These are phyloP conservation scores for Lepidocyrtoides sp. DNA, from an alignment of 2,888 invertebrate genomes.

Conservation along the genomic window DNA sequence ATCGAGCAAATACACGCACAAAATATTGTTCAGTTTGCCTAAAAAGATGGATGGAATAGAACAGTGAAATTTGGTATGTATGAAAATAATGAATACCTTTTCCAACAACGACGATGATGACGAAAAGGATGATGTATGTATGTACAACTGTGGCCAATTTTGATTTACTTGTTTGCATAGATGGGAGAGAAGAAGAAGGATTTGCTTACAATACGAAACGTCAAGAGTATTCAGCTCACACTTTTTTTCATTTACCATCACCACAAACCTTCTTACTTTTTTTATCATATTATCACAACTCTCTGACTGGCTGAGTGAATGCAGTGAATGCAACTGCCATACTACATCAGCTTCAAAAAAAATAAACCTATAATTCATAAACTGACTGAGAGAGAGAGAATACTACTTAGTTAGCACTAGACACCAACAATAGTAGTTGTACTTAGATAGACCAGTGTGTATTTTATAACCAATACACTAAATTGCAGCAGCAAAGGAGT, in stretches of 20 bases:
- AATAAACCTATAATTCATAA: not conserved
- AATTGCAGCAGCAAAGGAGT: conserved; percentile 54
- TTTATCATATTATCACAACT: conserved; percentile 12
- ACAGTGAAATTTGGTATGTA: conserved; percentile 1
- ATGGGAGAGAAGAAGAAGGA: conserved; percentile 42
- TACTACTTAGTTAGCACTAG: too few species aligned
- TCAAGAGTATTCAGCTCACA: conserved; percentile 63
- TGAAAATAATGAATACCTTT: conserved; percentile 58
- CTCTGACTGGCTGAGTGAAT: too few species aligned
- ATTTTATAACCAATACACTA: too few species aligned
- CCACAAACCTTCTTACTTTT: conserved; percentile 37
- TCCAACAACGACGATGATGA: conserved; percentile 36
- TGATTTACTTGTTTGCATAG: conserved; percentile 78
- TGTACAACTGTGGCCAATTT: conserved; percentile 76
- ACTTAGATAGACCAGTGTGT: too few species aligned
- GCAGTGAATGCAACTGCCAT: conserved; percentile 28
- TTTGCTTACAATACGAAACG: conserved; percentile 57
- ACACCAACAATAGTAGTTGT: too few species aligned
- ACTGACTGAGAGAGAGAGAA: too few species aligned
- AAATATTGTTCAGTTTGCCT: conserved; percentile 18
- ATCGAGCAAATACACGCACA: not conserved
- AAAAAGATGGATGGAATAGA: conserved; percentile 32
- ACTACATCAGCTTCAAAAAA: conserved; percentile 15
- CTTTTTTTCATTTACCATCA: conserved; percentile 32
- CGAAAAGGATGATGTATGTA: conserved; percentile 64